These are phyloP conservation scores for Alaudala cheleensis DNA, from an alignment of 2,113 vertebrate genomes.

Conservation along the genomic window DNA sequence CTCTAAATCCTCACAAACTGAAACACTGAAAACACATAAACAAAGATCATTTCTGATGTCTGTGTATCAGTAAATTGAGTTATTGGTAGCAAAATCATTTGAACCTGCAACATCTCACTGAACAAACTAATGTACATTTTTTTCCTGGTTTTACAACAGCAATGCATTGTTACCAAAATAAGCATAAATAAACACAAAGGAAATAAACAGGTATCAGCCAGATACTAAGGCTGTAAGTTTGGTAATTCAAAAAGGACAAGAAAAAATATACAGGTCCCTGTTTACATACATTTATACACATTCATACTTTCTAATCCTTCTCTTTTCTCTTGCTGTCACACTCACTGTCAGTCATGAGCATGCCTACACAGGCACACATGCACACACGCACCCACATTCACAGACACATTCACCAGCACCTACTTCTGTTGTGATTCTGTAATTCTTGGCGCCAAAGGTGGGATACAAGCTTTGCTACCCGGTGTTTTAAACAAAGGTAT, in stretches of 20 bases:
- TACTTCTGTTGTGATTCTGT: slow-evolving; percentile 15
- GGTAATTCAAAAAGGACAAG: slow-evolving; percentile 19
- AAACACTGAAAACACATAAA: background rate
- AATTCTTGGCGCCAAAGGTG: background rate
- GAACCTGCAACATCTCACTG: background rate
- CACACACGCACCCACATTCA: background rate
- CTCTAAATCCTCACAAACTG: background rate
- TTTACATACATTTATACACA: background rate
- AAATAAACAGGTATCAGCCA: background rate
- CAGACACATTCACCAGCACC: background rate
- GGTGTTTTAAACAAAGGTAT: slow-evolving; percentile 53
- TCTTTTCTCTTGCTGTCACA: slow-evolving; percentile 11
- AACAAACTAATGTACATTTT: background rate
- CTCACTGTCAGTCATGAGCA: background rate
- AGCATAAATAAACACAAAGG: background rate
- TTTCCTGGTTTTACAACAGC: background rate
- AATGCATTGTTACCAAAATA: background rate
- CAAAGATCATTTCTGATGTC: background rate
- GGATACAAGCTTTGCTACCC: slow-evolving; percentile 22
- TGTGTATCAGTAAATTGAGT: background rate
- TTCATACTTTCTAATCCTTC: background rate
- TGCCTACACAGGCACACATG: background rate
- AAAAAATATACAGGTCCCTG: background rate
- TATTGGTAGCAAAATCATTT: background rate
- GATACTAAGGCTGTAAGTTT: background rate